Evolutionary conservation across 2,888 invertebrate species (phyloP).

Genomic region (Coronaproctus castanopsis): DNA sequence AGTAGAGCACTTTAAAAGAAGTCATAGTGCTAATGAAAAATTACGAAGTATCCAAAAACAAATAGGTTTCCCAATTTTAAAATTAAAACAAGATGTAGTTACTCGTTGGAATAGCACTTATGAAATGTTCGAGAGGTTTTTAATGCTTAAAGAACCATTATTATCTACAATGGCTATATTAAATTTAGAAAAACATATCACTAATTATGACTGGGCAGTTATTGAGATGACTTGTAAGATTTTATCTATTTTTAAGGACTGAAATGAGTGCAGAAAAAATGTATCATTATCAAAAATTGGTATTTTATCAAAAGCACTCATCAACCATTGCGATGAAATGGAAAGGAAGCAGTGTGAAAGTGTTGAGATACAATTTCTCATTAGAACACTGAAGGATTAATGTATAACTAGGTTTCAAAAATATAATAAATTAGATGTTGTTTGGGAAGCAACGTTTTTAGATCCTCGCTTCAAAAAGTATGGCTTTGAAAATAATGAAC

Average conservation of each 20-base stretch:
- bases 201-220: constrained; percentile 12
- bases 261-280: constrained; percentile 12
- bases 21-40: background rate
- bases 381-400: too few species aligned
- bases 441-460: too few species aligned
- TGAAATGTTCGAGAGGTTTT: constrained; percentile 15
- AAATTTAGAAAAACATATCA: too few species aligned
- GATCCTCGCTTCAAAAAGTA: too few species aligned
- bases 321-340: too few species aligned
- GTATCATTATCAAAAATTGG: constrained; percentile 13
- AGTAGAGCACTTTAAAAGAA: constrained; percentile 8
- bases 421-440: too few species aligned
- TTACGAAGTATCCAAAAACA: constrained; percentile 2
- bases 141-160: constrained; percentile 13
- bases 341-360: too few species aligned
- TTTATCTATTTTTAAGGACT: constrained; percentile 15
- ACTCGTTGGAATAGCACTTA: constrained; percentile 19
- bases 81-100: constrained; percentile 14
- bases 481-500: too few species aligned
- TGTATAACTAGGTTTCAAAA: too few species aligned
- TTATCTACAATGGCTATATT: constrained; percentile 6
- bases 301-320: too few species aligned
- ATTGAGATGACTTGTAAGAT: constrained; percentile 11
- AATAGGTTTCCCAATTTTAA: background rate
- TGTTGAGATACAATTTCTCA: too few species aligned